Evolutionary conservation across 2,888 invertebrate species (phyloP), one percentile per base, ranked within the genome.

Genomic region (Idaea dimidiata): DNA sequence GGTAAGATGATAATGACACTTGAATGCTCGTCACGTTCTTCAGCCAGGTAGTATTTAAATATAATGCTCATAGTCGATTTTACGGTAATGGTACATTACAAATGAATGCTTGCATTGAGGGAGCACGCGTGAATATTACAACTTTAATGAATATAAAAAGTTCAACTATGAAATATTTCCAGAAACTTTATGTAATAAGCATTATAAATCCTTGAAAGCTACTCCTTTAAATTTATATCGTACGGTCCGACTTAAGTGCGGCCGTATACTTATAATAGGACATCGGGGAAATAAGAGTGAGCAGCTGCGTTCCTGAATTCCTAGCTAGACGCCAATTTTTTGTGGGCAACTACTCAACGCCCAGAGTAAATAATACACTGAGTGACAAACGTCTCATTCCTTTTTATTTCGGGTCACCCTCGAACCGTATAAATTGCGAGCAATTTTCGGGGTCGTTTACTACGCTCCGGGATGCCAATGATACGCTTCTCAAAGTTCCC

Each of bases 361-460:
- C 80, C 78, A 78, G 80, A 78, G 79, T 86, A 86, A 88, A 87
- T 86, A 87, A 87, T 87, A 88, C 81, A 88, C 83, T 81, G 85
- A 86, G 86, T 89, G 88, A 87, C 86, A 87, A 89, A 86, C 83
- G 84, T 82, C 80, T 81, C 80, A 81, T 82, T 85, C 77, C 80
- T 83, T 84, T 87, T 86, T 85, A 85, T 86, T 86, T 84, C 76
- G 84, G 88, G 87, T 87, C 86, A 88, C 86, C 86, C 88, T 85
- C 84, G 87, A 88, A 88, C 84, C 81, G 82, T 84, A 89, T 88
- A 91, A 88, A 90, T 89, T 88, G 88, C 82, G 72, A 76, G 83
- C 86, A 87, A 89, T 89, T 89, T 90, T 88, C 86, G 84, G 87
- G 83, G 78, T 87, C 87, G 85, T 89, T 88, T 86, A 80, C 86